Percentiles rank a stretch among this genome's conserved stretches.
phyloP scores from a whole-genome alignment of 2,797 vertebrate genomes.

The Amphiprion clarkii region DNA sequence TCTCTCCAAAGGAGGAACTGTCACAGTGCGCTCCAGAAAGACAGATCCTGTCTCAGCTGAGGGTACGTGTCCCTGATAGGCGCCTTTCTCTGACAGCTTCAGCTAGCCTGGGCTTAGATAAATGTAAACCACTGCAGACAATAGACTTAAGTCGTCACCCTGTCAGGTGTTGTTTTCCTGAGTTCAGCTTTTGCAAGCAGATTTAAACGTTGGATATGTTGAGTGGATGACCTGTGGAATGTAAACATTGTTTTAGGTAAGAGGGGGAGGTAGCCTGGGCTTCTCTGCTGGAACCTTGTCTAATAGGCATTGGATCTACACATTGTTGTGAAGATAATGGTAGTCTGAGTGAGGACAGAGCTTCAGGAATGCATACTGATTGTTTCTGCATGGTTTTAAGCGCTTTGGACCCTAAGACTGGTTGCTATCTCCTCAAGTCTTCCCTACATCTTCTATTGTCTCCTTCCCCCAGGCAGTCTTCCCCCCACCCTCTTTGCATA shows the following conservation, averaged over 20 bases:
- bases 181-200: slow-evolving; percentile 47
- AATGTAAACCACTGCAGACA: slow-evolving; percentile 60
- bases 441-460: slow-evolving; percentile 60
- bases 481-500: slow-evolving; percentile 11
- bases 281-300: slow-evolving; percentile 32
- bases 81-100: slow-evolving; percentile 35
- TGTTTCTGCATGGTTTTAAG: slow-evolving; percentile 45
- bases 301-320: slow-evolving; percentile 22
- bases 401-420: slow-evolving; percentile 45
- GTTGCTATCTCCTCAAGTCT: slow-evolving; percentile 49
- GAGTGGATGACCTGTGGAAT: slow-evolving; percentile 66
- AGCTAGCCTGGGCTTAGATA: slow-evolving; percentile 45
- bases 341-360: slow-evolving; percentile 49
- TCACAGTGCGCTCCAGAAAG: slow-evolving; percentile 93
- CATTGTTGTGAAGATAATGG: slow-evolving; percentile 47
- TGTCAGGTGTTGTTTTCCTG: slow-evolving; percentile 60
- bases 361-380: slow-evolving; percentile 61
- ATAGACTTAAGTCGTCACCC: slow-evolving; percentile 59
- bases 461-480: slow-evolving; percentile 57
- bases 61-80: slow-evolving; percentile 82
- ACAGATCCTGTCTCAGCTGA: slow-evolving; percentile 91
- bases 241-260: slow-evolving; percentile 66
- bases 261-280: slow-evolving; percentile 11
- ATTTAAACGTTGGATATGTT: slow-evolving; percentile 47
- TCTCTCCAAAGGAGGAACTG: slow-evolving; percentile 89